phyloP scores from a whole-genome alignment of 2,113 vertebrate genomes.

The Pterocles orientalis region DNA sequence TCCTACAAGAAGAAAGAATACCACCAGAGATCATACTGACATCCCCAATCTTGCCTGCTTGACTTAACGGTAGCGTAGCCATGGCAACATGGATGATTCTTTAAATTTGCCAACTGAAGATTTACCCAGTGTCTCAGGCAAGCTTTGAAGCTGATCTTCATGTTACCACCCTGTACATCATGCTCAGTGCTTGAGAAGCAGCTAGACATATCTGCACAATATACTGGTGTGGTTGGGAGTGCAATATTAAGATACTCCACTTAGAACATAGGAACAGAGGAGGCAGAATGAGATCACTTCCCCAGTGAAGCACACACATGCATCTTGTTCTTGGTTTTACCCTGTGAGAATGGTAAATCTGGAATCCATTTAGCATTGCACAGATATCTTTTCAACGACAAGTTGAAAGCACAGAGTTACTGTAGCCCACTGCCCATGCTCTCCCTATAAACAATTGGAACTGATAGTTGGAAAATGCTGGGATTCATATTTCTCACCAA shows the following conservation, averaged over 20 bases:
- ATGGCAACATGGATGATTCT: background rate
- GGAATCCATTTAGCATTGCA: background rate
- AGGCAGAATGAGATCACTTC: background rate
- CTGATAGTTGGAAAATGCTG: background rate
- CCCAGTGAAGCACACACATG: fast-evolving
- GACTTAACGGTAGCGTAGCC: background rate
- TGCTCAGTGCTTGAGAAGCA: background rate
- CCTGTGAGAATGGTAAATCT: background rate
- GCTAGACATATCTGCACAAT: background rate
- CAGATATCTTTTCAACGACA: background rate
- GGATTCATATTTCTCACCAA: background rate
- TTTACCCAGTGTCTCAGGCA: background rate
- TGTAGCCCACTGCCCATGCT: background rate
- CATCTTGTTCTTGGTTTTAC: background rate
- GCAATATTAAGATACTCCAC: background rate
- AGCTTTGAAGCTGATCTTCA: background rate
- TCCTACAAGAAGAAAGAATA: background rate
- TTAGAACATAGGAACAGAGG: background rate
- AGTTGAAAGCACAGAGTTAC: background rate
- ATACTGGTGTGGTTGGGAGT: background rate
- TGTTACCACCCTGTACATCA: background rate
- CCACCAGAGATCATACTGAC: background rate
- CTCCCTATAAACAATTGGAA: background rate
- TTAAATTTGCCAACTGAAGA: background rate
- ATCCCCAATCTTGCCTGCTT: background rate